Conservation (phyloP, 1,140 invertebrate species). For the Leptopilina boulardi region DNA sequence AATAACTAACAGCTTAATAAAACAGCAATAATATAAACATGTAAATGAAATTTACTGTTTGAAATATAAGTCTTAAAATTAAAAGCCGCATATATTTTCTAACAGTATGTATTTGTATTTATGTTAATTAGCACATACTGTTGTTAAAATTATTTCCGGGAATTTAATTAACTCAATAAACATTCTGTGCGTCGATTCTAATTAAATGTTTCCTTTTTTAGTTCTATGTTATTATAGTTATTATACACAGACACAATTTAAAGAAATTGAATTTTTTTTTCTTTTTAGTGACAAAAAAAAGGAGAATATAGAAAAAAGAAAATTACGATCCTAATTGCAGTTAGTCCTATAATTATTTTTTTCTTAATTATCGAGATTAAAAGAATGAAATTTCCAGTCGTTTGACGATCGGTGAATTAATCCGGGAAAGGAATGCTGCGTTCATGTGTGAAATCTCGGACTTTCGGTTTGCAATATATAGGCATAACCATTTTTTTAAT, state of each 20-base stretch:
- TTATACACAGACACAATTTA: neutral
- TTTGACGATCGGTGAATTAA: constrained; percentile 27
- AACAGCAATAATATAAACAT: constrained; percentile 2
- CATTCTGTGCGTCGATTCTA: neutral
- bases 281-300: constrained; percentile 15
- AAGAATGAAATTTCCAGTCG: constrained; percentile 43
- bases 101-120: constrained; percentile 1
- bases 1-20: neutral
- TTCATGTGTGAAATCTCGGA: constrained; percentile 47
- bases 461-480: neutral
- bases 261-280: neutral
- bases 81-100: neutral
- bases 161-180: constrained; percentile 12
- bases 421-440: neutral
- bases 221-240: neutral
- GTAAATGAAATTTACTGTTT: constrained; percentile 5
- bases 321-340: constrained; percentile 61
- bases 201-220: constrained; percentile 3
- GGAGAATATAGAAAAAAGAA: neutral
- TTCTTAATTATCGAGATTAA: constrained; percentile 69
- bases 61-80: neutral
- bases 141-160: constrained; percentile 5
- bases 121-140: constrained; percentile 4
- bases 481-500: constrained; percentile 29
- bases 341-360: constrained; percentile 61